Conservation (phyloP, 2,888 invertebrate genomes). For the Drosophila antonietae region DNA sequence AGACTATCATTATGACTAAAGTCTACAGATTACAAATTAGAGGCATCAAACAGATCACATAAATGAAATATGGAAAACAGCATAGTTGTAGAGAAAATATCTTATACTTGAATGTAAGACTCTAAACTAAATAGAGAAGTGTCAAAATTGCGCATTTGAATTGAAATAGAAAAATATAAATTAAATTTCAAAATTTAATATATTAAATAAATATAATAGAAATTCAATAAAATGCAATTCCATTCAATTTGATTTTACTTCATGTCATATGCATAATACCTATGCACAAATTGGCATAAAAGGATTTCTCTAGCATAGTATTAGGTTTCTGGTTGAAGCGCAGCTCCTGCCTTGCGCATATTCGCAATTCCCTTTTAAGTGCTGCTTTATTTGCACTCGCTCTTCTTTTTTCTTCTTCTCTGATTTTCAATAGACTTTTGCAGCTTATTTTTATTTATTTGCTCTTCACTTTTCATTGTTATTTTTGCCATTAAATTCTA, state of each 20-base stretch:
- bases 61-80: too few relatives aligned
- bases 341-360: not conserved
- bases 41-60: too few relatives aligned
- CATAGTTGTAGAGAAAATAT: too few relatives aligned
- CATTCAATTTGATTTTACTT: not conserved
- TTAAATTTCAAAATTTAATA: not conserved
- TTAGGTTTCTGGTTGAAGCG: not conserved
- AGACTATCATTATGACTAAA: too few relatives aligned
- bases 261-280: not conserved
- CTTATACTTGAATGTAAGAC: too few relatives aligned
- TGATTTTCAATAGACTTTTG: conserved; percentile 45
- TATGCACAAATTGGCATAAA: conserved; percentile 6
- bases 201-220: not conserved
- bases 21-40: too few relatives aligned
- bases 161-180: too few relatives aligned
- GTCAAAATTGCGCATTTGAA: too few relatives aligned
- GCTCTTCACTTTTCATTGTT: conserved; percentile 64
- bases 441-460: conserved; percentile 72
- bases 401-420: not conserved
- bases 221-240: too few relatives aligned
- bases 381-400: not conserved
- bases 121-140: too few relatives aligned
- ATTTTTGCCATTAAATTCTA: conserved; percentile 72
- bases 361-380: conserved; percentile 4
- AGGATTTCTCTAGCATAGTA: conserved; percentile 10